phyloP scores from a whole-genome alignment of 1,140 invertebrate species.

The Adoxophyes honmai region DNA sequence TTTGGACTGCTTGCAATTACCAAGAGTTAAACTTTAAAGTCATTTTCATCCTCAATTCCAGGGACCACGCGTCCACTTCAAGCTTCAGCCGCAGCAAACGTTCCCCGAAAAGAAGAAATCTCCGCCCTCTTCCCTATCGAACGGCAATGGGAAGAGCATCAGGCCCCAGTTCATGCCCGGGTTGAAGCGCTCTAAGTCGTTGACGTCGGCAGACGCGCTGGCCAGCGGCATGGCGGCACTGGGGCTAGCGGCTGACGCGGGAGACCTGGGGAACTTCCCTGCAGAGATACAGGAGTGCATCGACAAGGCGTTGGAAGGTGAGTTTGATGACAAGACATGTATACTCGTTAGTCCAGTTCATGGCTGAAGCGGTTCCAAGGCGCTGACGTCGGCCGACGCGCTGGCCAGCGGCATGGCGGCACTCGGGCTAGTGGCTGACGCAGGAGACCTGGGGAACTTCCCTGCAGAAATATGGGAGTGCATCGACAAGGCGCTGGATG shows the following conservation, averaged over 20 bases:
- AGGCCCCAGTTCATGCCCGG: conserved; percentile 72
- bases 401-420: conserved; percentile 80
- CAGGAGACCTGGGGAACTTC: conserved; percentile 86
- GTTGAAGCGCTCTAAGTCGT: conserved; percentile 89
- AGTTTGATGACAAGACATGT: background rate
- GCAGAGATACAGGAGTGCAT: conserved; percentile 84
- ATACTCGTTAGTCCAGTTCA: no score
- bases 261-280: conserved; percentile 86
- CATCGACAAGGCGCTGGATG: conserved; percentile 84
- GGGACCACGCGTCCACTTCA: conserved; percentile 78
- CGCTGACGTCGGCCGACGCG: conserved; percentile 84
- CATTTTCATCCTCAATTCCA: conserved; percentile 30
- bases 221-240: conserved; percentile 80
- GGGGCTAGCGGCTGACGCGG: conserved; percentile 80
- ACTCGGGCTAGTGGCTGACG: conserved; percentile 79
- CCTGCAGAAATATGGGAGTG: conserved; percentile 83
- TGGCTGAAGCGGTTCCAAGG: conserved; percentile 90
- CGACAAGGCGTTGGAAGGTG: conserved; percentile 83
- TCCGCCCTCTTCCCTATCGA: conserved; percentile 56
- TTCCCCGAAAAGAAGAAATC: conserved; percentile 71
- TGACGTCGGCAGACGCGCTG: conserved; percentile 84
- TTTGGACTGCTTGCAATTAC: no score
- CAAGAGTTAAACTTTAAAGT: no score
- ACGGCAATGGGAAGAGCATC: conserved; percentile 61
- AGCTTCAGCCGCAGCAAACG: conserved; percentile 67